Evolutionary conservation across 2,888 invertebrate genomes (phyloP), one percentile per base, ranked within the genome.

Genomic region (Tenthredo livida): DNA sequence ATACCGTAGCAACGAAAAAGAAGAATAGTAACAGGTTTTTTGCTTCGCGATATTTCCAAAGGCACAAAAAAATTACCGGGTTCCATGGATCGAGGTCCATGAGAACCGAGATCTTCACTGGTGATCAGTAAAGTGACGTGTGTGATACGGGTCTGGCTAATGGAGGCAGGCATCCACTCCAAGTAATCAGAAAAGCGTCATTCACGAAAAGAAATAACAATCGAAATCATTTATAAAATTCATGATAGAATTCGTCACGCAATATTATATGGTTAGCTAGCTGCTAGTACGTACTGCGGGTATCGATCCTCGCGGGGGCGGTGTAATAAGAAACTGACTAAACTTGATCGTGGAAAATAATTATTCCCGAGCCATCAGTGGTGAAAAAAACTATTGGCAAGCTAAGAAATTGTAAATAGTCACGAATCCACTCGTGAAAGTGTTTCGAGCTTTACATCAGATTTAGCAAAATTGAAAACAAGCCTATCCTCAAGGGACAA

Each of bases 401-500:
- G 73, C 25, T 40, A 43, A 29, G 72, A 72, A 43, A 72, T 72
- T 72, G 72, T 72, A 25, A 67, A 67, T 17, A 77, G 77, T 77
- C 77, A 33, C 77, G 47, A 50, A 54, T 54, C 50, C 54, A 40
- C 29, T 40, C 7, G 54, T 33, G 25, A 77, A 77, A 50, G 10
- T 77, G 9, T n/a, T 15, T n/a, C n/a, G 50, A 54, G 77, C 17
- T 50, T 77, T 21, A 10, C 29, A 33, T 33, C 29, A 77, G 47
- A 54, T 77, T 77, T 50, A 40, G 9, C 17, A 54, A 77, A 77
- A 50, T 54, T 17, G 7, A 54, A 77, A 77, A 54, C 54, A 17
- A 6, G 77, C n/a, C n/a, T n/a, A 54, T 77, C n/a, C 77, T 77
- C 77, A 50, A 37, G 77, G 77, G 77, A 54, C n/a, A 54, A 54